These are phyloP conservation scores for Teleogryllus occipitalis DNA, from an alignment of 1,140 invertebrate species.

Conservation along the genomic window DNA sequence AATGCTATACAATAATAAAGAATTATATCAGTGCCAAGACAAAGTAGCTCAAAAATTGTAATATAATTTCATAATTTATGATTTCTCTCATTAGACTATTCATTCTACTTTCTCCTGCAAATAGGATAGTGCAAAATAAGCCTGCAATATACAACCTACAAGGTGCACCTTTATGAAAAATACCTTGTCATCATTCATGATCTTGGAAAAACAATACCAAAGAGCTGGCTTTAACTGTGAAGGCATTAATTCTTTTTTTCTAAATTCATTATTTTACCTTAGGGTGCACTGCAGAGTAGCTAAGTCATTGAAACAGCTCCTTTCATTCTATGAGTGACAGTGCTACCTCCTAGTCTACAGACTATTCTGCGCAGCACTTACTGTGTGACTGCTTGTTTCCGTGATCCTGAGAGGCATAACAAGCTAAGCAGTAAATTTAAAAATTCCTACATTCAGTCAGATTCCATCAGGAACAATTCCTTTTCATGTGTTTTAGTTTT, in stretches of 20 bases:
- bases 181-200: neutral
- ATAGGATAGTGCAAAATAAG: neutral
- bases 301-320: neutral
- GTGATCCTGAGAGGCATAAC: neutral
- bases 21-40: neutral
- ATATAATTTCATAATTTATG: neutral
- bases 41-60: neutral
- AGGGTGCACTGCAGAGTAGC: neutral
- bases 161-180: neutral
- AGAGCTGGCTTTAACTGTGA: neutral
- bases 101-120: neutral
- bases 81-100: neutral
- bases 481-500: neutral
- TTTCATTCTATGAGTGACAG: neutral
- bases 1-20: neutral
- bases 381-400: neutral
- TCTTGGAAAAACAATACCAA: neutral
- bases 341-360: neutral
- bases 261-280: neutral
- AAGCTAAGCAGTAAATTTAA: neutral
- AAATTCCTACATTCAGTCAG: neutral
- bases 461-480: neutral
- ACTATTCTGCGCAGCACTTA: neutral
- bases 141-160: neutral
- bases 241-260: neutral